Evolutionary conservation across 2,888 invertebrate genomes (phyloP), one percentile per base, ranked within the genome.

Genomic region (Stenurella melanura): DNA sequence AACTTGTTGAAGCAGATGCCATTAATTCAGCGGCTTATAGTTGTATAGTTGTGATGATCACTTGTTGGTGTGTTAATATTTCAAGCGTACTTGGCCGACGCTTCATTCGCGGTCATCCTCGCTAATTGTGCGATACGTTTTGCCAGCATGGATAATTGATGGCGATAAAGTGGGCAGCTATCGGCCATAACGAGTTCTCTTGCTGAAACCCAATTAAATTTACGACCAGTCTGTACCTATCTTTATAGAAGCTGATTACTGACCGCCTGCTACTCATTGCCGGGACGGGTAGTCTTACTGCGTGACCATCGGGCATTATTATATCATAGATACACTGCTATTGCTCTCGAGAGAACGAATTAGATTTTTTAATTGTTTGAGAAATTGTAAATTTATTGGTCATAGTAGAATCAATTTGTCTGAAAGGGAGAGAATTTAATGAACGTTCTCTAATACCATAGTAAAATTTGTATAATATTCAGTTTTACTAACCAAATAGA

Each of bases 81-180:
- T 83, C 81, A 80, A 81, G 79, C 77, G 70, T 79, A 79, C 81
- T 82, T 81, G 70, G 78, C 79, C 72, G 64, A 74, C 67, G 77
- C 75, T 73, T 75, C 71, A 80, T 77, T 67, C 72, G 57, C 73
- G 69, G 74, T 71, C 77, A 78, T 79, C 71, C 80, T 57, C 80
- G 80, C 81, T 84, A 84, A 84, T 84, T 83, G 81, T 78, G 77
- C 81, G 75, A 81, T 81, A 80, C 83, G 81, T 80, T 81, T 81
- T 79, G 83, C 79, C 78, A 77, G 78, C 78, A 79, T 81, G 82
- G 82, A 83, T 83, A 85, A 85, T 84, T 83, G 82, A 85, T 84
- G 83, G 79, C 82, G 81, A 83, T 84, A 82, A 83, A 84, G 83
- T 84, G 83, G 81, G 77, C 81, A 78, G 80, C 82, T 82, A 83